These are phyloP conservation scores for Trichogramma pretiosum DNA, from an alignment of 1,140 invertebrate genomes.

Conservation along the genomic window DNA sequence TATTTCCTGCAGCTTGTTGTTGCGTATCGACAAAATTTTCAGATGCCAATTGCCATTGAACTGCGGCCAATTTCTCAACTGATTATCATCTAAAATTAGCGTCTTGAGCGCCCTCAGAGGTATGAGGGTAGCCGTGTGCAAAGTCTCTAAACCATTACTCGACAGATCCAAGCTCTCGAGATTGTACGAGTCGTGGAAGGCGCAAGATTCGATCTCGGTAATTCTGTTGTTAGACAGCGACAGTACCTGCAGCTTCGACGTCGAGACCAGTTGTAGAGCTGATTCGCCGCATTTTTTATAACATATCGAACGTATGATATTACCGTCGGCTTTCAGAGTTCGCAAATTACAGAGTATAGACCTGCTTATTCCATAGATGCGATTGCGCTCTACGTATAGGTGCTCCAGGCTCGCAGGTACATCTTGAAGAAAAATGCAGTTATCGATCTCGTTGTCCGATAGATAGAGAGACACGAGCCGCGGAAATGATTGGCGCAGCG, in stretches of 20 bases:
- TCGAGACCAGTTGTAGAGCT: conserved; percentile 18
- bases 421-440: conserved; percentile 22
- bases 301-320: conserved; percentile 26
- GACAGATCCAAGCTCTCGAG: conserved; percentile 30
- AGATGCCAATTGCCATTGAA: conserved; percentile 18
- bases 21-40: conserved; percentile 23
- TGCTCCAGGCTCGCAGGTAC: conserved; percentile 23
- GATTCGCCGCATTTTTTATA: conserved; percentile 12
- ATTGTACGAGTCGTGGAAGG: conserved; percentile 23
- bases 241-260: conserved; percentile 21
- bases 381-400: conserved; percentile 30
- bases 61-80: conserved; percentile 25
- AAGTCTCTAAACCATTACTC: conserved; percentile 21
- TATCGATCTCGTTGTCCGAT: conserved; percentile 29
- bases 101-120: conserved; percentile 16
- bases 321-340: conserved; percentile 26
- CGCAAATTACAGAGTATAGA: conserved; percentile 12
- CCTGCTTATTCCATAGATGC: conserved; percentile 20
- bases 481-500: conserved; percentile 23
- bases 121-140: conserved; percentile 19
- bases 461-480: conserved; percentile 27
- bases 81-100: conserved; percentile 29
- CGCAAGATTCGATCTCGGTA: conserved; percentile 16
- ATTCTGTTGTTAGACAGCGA: conserved; percentile 28
- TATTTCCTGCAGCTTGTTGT: conserved; percentile 27